Conservation (phyloP, 2,113 vertebrate genomes). For the Aptenodytes patagonicus region DNA sequence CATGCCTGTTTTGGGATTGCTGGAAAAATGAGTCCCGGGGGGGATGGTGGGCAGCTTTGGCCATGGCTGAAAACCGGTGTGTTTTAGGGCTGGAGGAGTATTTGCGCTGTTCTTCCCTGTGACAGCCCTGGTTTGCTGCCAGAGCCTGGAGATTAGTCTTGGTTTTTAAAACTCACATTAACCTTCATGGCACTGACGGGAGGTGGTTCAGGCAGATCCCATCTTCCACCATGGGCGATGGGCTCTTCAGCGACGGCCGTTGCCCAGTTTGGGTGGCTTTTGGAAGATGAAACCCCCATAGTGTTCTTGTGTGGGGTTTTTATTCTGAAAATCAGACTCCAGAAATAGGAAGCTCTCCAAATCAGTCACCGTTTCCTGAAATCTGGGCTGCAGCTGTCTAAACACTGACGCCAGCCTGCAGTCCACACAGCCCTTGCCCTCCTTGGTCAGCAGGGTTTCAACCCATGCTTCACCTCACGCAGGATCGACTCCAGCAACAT, state of each 20-base stretch:
- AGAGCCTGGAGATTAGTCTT: background rate
- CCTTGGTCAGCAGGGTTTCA: background rate
- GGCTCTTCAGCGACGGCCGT: background rate
- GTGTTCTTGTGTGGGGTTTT: background rate
- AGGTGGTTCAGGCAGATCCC: background rate
- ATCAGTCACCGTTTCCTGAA: background rate
- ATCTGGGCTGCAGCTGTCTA: background rate
- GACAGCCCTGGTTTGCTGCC: background rate
- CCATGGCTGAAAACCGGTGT: background rate
- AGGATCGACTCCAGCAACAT: background rate
- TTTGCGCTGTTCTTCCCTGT: background rate
- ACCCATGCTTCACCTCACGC: background rate
- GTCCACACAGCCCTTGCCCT: fast-evolving
- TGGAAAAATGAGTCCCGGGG: background rate
- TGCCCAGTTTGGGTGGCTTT: background rate
- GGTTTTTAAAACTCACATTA: background rate
- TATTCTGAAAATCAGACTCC: background rate
- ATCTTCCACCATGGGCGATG: fast-evolving
- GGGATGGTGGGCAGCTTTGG: background rate
- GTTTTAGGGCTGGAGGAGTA: background rate
- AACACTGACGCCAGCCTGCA: background rate
- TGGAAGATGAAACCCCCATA: background rate
- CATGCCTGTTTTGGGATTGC: background rate
- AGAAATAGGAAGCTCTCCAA: background rate
- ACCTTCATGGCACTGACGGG: fast-evolving